Evolutionary conservation across 2,113 vertebrate species (phyloP), one percentile per base, ranked within the genome.

Genomic region (Ploceus nigricollis): DNA sequence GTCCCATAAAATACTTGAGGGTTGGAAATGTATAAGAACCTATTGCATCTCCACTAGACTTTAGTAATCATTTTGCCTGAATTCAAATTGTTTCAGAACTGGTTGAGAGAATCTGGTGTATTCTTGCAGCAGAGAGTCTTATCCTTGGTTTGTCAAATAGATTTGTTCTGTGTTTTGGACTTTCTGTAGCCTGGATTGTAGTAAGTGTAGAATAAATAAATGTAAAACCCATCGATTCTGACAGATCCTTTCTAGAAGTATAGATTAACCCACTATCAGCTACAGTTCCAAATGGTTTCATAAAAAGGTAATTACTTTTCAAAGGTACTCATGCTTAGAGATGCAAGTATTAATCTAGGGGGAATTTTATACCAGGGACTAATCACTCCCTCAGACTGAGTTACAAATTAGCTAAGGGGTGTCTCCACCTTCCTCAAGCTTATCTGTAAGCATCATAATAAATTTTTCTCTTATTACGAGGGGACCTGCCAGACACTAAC

Each of bases 341-440:
- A 73, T 86, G 37, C n/a, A 39, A 60, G 57, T 89, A 73, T 31
- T 77, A 60, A 70, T 92, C 47, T 42, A 56, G 37, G 61, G 60
- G 56, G 44, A 90, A 39, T 95, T 96, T 90, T 50, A 65, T 71
- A 72, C n/a, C 21, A 40, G 27, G 33, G 35, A n/a, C 47, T 90
- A 82, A 90, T 87, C 30, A 40, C 27, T 70, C 58, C 47, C 40
- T 83, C 66, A 85, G 5, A 83, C 63, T 82, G 88, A 90, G 79
- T 83, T 64, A 90, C 37, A 83, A 35, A 73, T 83, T 42, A 88
- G 44, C 40, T 83, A 37, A 58, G 47, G 40, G 79, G 68, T 57
- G 94, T 94, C n/a, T 87, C 22, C 54, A 76, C 22, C n/a, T 93
- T 94, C 69, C 35, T 94, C 39, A n/a, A 47, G n/a, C 48, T 89